A percentile compares a stretch with the other conserved stretches of the same genome.
Evolutionary conservation across 1,140 invertebrate species (phyloP).

Genomic region (Drosophila seguyi): DNA sequence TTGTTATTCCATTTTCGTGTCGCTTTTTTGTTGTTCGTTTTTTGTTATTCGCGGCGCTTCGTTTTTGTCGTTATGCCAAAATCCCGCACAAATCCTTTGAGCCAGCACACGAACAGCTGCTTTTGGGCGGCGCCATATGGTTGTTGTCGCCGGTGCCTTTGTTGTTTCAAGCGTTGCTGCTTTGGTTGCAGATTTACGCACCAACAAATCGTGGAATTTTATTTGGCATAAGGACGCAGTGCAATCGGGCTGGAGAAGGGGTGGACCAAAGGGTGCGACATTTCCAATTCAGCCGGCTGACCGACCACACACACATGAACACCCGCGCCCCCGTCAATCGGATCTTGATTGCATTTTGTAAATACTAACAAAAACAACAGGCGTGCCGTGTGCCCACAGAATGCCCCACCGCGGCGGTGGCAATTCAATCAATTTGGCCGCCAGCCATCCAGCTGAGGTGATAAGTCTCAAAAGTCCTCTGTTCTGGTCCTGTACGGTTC

Average conservation of each 20-base stretch:
- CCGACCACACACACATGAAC: background rate
- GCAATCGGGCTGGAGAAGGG: background rate
- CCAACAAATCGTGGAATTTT: conserved; percentile 80
- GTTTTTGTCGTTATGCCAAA: conserved; percentile 79
- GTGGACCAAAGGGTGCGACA: conserved; percentile 35
- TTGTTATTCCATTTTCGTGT: conserved; percentile 65
- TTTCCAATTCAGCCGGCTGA: conserved; percentile 62
- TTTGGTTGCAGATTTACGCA: conserved; percentile 80
- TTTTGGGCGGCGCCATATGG: conserved; percentile 41
- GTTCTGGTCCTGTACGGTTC: background rate
- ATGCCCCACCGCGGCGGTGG: conserved; percentile 21
- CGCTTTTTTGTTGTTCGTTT: conserved; percentile 8
- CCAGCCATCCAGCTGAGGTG: conserved; percentile 6
- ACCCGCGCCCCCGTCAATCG: conserved; percentile 14
- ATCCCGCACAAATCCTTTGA: conserved; percentile 82
- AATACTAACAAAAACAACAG: conserved; percentile 55
- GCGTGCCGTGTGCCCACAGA: conserved; percentile 5
- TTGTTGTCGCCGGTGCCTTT: conserved; percentile 48
- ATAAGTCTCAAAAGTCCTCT: conserved; percentile 2
- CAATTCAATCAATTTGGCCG: conserved; percentile 44
- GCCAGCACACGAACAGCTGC: conserved; percentile 79
- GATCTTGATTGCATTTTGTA: conserved; percentile 77
- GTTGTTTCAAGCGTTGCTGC: conserved; percentile 73
- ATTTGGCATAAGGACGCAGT: conserved; percentile 28
- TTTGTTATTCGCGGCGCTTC: conserved; percentile 43